phyloP scores from a whole-genome alignment of 2,113 vertebrate species.

The Patagioenas fasciata region DNA sequence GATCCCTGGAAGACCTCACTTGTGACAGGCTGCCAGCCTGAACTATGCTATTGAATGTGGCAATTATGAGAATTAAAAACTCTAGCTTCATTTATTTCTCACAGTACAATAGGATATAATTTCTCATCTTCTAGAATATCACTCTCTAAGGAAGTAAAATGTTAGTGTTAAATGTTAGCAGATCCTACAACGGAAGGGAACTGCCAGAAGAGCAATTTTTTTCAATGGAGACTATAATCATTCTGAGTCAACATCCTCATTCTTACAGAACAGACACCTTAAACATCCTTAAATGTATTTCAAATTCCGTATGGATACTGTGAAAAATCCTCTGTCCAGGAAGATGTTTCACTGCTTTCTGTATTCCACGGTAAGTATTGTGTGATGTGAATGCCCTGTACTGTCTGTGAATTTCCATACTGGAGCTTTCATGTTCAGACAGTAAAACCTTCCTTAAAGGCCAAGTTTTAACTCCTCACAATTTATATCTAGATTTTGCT shows the following conservation, averaged over 20 bases:
- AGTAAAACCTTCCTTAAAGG: not conserved
- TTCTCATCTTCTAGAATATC: not conserved
- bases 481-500: not conserved
- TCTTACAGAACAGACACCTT: not conserved
- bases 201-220: not conserved
- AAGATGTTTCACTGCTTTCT: not conserved
- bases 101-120: not conserved
- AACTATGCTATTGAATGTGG: not conserved
- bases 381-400: not conserved
- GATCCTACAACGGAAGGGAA: not conserved
- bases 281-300: not conserved
- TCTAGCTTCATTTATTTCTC: not conserved
- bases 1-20: not conserved
- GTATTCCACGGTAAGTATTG: not conserved
- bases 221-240: not conserved
- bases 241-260: not conserved
- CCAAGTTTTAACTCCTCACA: not conserved
- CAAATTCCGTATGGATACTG: not conserved
- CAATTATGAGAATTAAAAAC: not conserved
- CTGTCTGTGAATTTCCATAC: not conserved
- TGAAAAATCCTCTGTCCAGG: not conserved
- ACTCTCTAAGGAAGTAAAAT: not conserved
- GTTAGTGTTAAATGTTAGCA: not conserved
- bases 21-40: not conserved
- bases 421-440: not conserved